phyloP scores from a whole-genome alignment of 2,888 invertebrate genomes.

The Serrognathus titanus region DNA sequence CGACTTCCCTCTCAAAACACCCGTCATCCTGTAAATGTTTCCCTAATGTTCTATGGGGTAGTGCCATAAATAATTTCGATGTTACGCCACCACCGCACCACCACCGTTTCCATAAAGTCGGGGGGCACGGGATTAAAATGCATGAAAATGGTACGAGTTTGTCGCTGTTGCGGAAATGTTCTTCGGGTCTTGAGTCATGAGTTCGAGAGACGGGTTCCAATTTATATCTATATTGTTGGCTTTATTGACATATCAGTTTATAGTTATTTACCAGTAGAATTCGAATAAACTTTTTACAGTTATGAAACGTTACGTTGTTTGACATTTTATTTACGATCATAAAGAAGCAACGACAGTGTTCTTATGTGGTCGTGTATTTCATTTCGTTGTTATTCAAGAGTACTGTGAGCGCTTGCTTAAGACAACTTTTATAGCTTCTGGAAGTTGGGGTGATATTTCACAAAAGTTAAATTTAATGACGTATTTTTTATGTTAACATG shows the following conservation, averaged over 20 bases:
- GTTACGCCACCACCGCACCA: constrained; percentile 2
- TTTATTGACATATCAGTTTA: not conserved
- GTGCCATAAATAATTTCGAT: constrained; percentile 40
- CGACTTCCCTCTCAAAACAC: constrained; percentile 21
- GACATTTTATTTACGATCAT: too few species aligned
- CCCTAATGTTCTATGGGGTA: constrained; percentile 39
- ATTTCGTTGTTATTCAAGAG: too few species aligned
- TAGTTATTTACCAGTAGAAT: not conserved
- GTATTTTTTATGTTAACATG: too few species aligned
- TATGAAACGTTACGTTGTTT: too few species aligned
- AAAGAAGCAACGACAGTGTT: too few species aligned
- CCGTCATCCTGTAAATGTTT: constrained; percentile 37
- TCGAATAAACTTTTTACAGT: too few species aligned
- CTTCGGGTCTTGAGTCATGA: not conserved
- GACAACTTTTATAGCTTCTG: too few species aligned
- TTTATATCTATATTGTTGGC: not conserved
- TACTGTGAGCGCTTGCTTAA: too few species aligned
- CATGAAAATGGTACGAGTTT: constrained; percentile 10
- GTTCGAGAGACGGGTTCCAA: not conserved
- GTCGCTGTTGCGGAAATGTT: constrained; percentile 3
- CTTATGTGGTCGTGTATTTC: too few species aligned
- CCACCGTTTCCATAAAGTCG: constrained; percentile 26
- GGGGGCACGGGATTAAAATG: constrained; percentile 10
- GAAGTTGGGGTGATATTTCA: too few species aligned
- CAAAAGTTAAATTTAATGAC: too few species aligned